These are phyloP conservation scores for Manis pentadactyla DNA, from an alignment of 2,797 vertebrate species.

Conservation along the genomic window DNA sequence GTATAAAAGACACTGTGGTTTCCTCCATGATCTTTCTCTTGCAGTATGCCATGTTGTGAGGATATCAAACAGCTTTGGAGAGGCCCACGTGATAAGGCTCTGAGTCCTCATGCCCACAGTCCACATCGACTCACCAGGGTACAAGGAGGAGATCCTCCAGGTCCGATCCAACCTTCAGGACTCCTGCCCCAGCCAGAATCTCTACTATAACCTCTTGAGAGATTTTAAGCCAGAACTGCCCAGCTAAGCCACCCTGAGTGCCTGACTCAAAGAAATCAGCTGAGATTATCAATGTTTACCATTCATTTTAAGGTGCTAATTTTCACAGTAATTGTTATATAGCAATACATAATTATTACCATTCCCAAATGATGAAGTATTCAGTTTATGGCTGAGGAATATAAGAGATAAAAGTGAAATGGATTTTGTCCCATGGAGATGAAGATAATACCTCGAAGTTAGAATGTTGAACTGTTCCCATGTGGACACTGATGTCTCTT, in stretches of 20 bases:
- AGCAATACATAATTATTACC: not conserved
- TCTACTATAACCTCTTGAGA: not conserved
- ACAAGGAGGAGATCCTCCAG: not conserved
- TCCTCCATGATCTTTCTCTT: not conserved
- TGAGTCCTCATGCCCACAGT: not conserved
- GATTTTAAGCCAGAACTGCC: not conserved
- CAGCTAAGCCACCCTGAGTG: not conserved
- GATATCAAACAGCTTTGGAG: not conserved
- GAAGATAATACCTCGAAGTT: not conserved
- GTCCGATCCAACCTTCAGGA: fast-evolving
- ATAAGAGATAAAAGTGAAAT: not conserved
- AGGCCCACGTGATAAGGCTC: not conserved
- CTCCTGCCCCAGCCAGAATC: not conserved
- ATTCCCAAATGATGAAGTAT: not conserved
- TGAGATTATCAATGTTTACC: not conserved
- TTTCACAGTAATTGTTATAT: not conserved
- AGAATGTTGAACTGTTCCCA: not conserved
- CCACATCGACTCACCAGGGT: not conserved
- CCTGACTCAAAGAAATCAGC: not conserved
- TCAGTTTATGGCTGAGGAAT: not conserved
- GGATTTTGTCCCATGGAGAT: not conserved
- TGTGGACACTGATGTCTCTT: not conserved
- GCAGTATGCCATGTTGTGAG: too few species aligned
- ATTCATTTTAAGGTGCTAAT: not conserved
- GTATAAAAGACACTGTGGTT: not conserved